Evolutionary conservation across 1,140 invertebrate genomes (phyloP).

Genomic region (Trigoniulus corallinus): DNA sequence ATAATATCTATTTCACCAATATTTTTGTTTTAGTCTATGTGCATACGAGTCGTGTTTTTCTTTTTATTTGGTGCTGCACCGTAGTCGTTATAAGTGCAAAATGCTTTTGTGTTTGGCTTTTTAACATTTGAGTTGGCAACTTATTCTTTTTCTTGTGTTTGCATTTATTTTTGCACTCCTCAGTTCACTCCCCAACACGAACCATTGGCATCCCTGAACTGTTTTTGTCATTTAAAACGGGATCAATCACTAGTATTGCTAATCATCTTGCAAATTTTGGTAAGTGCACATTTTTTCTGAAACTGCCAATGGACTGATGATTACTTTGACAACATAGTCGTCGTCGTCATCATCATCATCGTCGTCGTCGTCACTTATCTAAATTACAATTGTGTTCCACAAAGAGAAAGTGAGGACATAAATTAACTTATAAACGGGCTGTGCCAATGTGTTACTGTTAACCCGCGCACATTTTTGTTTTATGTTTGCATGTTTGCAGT

Average conservation of each 20-base stretch:
- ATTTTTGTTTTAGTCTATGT: conserved; percentile 4
- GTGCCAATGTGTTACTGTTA: neutral
- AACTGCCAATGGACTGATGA: neutral
- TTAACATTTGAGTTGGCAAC: too few relatives aligned
- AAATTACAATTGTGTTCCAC: too few relatives aligned
- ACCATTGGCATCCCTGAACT: conserved; percentile 28
- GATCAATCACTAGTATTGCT: conserved; percentile 33
- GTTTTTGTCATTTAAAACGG: conserved; percentile 30
- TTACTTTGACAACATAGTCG: too few relatives aligned
- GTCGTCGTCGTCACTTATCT: too few relatives aligned
- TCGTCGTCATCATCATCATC: too few relatives aligned
- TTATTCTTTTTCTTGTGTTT: too few relatives aligned
- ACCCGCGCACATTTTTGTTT: neutral
- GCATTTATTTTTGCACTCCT: conserved; percentile 11
- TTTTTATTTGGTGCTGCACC: conserved; percentile 3
- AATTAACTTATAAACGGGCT: neutral
- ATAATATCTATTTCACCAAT: too few relatives aligned
- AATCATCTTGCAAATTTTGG: conserved; percentile 34
- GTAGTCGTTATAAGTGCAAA: too few relatives aligned
- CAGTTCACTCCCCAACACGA: neutral
- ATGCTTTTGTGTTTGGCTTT: too few relatives aligned
- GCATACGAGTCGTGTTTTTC: conserved; percentile 1
- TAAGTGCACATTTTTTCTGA: conserved; percentile 25
- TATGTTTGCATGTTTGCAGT: neutral
- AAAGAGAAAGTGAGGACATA: too few relatives aligned